Evolutionary conservation across 2,797 vertebrate species (phyloP).

Genomic region (Rachycentron canadum): DNA sequence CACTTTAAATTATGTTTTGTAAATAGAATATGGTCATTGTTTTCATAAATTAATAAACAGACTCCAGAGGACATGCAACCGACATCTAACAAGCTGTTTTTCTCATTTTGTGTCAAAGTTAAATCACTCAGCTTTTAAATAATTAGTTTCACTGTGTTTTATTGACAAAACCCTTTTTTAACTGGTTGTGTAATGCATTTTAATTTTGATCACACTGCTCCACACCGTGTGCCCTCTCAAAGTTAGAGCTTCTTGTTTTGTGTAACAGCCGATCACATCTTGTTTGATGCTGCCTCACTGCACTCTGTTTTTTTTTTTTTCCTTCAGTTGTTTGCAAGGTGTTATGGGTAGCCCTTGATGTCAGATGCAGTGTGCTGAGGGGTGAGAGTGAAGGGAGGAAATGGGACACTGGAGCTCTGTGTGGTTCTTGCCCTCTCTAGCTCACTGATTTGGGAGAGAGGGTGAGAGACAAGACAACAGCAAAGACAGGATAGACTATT

Average conservation of each 20-base stretch:
- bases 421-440: neutral
- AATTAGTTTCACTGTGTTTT: neutral
- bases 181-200: neutral
- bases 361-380: slow-evolving; percentile 14
- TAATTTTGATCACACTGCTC: slow-evolving; percentile 4
- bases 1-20: neutral
- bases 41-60: too few species aligned
- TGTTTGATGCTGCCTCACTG: slow-evolving; percentile 46
- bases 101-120: too few species aligned
- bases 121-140: too few species aligned
- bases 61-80: neutral
- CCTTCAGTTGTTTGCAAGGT: slow-evolving; percentile 23
- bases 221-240: slow-evolving; percentile 5
- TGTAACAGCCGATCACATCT: slow-evolving; percentile 41
- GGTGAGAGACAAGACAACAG: slow-evolving; percentile 20
- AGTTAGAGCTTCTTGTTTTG: slow-evolving; percentile 31
- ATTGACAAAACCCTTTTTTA: too few species aligned
- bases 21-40: neutral
- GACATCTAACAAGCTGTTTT: neutral
- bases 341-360: slow-evolving; percentile 30
- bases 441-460: slow-evolving; percentile 4
- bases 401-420: slow-evolving; percentile 14
- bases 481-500: slow-evolving; percentile 34
- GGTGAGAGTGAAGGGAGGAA: slow-evolving; percentile 15
- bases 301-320: slow-evolving; percentile 11